These are phyloP conservation scores for Ceriagrion tenellum DNA, from an alignment of 2,888 invertebrate species.

Conservation along the genomic window DNA sequence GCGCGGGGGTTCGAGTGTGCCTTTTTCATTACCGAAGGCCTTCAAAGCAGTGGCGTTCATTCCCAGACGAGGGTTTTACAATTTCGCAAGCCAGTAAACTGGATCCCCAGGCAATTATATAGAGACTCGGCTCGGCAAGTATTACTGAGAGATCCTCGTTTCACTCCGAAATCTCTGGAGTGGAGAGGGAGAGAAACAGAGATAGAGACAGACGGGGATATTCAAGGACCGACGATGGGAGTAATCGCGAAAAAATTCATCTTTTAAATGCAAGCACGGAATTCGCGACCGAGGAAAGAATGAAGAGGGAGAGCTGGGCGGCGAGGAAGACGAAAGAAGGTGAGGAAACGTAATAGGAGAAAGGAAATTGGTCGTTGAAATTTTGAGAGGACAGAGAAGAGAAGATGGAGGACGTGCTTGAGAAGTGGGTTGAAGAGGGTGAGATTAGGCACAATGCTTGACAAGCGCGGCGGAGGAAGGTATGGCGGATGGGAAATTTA, in stretches of 20 bases:
- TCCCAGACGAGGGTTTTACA: background rate
- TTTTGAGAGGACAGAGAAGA: no score
- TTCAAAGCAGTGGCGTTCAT: slow-evolving; percentile 9
- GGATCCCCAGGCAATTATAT: background rate
- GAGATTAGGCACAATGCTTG: no score
- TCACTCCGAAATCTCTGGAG: background rate
- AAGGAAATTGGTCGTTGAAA: no score
- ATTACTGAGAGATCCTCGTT: background rate
- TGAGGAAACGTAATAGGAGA: no score
- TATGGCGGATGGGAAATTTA: no score
- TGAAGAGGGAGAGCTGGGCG: no score
- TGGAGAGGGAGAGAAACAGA: background rate
- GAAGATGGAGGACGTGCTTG: no score
- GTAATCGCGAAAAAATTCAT: background rate
- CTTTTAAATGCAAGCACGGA: background rate
- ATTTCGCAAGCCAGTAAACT: slow-evolving; percentile 18
- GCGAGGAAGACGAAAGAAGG: no score
- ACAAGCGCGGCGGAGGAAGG: no score
- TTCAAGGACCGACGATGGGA: background rate
- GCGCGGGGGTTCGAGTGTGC: background rate
- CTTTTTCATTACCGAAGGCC: background rate
- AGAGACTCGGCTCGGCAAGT: background rate
- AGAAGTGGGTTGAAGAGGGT: no score
- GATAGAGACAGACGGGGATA: background rate
- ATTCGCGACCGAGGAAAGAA: background rate